These are phyloP conservation scores for Leucoma salicis DNA, from an alignment of 2,888 invertebrate species.

Conservation along the genomic window DNA sequence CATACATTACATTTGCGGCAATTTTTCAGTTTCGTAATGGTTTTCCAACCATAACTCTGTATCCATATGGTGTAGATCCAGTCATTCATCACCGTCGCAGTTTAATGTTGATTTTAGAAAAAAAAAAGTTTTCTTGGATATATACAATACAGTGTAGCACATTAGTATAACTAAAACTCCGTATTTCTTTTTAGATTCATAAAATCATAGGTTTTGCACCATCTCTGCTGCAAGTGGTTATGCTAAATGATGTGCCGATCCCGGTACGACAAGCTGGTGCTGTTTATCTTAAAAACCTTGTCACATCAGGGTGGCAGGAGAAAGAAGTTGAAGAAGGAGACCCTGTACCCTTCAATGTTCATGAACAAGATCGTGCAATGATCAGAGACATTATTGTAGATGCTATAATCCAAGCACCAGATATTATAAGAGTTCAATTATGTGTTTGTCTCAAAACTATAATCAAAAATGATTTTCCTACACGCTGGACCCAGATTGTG, in stretches of 20 bases:
- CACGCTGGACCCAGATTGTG: constrained; percentile 96
- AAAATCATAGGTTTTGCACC: constrained; percentile 98
- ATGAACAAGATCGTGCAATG: constrained; percentile 97
- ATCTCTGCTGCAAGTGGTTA: constrained; percentile 94
- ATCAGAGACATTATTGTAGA: constrained; percentile 97
- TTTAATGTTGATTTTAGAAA: too few species aligned
- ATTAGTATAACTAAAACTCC: too few species aligned
- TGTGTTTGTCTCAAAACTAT: constrained; percentile 96
- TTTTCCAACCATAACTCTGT: too few species aligned
- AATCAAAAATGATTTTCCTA: constrained; percentile 97
- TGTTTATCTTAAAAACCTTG: constrained; percentile 97
- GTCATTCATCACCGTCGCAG: too few species aligned
- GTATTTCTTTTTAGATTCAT: constrained; percentile 59
- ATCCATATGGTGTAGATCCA: too few species aligned
- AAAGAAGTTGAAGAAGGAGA: constrained; percentile 88
- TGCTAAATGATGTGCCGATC: constrained; percentile 94
- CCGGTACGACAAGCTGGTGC: constrained; percentile 97
- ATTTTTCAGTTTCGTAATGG: too few species aligned
- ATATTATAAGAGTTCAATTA: constrained; percentile 94
- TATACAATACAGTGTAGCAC: too few species aligned
- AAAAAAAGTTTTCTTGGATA: too few species aligned
- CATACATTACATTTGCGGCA: too few species aligned
- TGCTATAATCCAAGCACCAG: constrained; percentile 96
- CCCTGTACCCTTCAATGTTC: constrained; percentile 91
- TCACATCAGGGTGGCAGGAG: constrained; percentile 94